Conservation (phyloP, 2,888 invertebrate genomes). For the Neoaliturus tenellus region DNA sequence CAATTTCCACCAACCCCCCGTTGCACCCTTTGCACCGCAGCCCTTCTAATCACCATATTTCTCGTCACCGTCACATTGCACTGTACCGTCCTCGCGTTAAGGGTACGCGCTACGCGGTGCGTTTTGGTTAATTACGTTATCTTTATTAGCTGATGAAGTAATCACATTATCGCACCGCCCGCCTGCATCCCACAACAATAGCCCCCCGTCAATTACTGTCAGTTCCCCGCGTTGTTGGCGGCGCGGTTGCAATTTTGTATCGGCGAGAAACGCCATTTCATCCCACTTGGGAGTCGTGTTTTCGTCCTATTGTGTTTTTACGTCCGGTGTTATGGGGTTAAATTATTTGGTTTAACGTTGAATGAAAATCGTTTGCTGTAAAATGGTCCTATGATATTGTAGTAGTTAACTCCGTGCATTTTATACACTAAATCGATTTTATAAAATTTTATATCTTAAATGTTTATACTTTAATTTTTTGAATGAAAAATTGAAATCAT, state of each 20-base stretch:
- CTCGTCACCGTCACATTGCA: not conserved
- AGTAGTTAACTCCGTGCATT: no score
- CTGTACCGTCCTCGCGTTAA: not conserved
- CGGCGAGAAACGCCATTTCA: not conserved
- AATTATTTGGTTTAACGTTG: no score
- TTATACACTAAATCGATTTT: no score
- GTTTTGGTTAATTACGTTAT: conserved; percentile 27
- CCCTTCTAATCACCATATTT: conserved; percentile 28
- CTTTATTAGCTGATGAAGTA: conserved; percentile 35
- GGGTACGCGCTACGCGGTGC: not conserved
- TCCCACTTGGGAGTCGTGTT: not conserved
- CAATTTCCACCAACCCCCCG: not conserved
- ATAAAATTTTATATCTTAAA: no score
- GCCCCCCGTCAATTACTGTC: conserved; percentile 11
- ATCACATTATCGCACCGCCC: not conserved
- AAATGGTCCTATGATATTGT: no score
- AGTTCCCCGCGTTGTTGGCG: not conserved
- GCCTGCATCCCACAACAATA: not conserved
- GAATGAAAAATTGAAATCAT: no score
- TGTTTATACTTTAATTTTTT: no score
- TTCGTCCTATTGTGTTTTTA: not conserved
- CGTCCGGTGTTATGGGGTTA: no score
- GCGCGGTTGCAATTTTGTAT: not conserved
- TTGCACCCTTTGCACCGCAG: not conserved
- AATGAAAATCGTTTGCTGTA: no score